A percentile compares a stretch with the other conserved stretches of the same genome.
Evolutionary conservation across 1,140 invertebrate genomes (phyloP).

Genomic region (Lethocerus indicus): DNA sequence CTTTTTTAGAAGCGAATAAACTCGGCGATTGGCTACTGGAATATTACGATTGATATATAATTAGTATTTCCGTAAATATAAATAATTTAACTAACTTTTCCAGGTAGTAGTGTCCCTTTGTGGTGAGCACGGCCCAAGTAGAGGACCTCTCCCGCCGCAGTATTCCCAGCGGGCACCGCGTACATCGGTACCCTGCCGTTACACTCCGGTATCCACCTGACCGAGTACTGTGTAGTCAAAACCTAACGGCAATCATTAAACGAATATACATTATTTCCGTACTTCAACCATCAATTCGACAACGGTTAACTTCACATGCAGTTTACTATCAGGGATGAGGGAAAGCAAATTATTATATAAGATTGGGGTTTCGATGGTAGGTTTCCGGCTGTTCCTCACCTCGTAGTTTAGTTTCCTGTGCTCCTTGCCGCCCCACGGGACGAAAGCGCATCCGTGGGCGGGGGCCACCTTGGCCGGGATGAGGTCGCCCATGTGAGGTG

Average conservation of each 20-base stretch:
- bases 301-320: no score
- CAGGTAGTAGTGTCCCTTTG: conserved; percentile 42
- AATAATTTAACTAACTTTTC: no score
- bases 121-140: conserved; percentile 46
- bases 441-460: conserved; percentile 38
- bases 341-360: no score
- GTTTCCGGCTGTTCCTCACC: no score
- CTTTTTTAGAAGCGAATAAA: no score
- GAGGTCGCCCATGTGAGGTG: conserved; percentile 49
- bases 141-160: conserved; percentile 39
- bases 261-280: no score
- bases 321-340: no score
- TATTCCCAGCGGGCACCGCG: conserved; percentile 39
- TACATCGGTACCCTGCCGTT: conserved; percentile 38
- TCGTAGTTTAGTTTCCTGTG: conserved; percentile 41
- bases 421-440: conserved; percentile 44
- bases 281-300: no score
- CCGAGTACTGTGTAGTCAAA: conserved; percentile 28
- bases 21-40: no score
- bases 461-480: conserved; percentile 62
- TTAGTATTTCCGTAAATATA: background rate
- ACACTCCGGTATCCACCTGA: conserved; percentile 39
- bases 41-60: no score
- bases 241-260: no score
- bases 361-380: no score